phyloP scores from a whole-genome alignment of 2,888 invertebrate genomes.

The Acanthococcus lagerstroemiae region DNA sequence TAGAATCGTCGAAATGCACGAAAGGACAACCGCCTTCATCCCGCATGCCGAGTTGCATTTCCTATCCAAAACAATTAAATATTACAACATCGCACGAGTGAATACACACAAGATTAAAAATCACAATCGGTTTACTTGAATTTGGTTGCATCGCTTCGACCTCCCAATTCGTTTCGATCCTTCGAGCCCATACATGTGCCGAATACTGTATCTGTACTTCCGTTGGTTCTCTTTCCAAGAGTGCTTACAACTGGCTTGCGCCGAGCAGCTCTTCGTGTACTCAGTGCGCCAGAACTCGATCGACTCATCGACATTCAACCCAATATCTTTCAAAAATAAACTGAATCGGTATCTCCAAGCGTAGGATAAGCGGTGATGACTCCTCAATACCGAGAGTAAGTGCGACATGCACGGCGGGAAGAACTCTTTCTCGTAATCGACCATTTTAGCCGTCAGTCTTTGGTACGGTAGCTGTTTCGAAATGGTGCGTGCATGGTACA shows the following conservation, averaged over 20 bases:
- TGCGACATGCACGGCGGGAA: constrained; percentile 60
- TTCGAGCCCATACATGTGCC: constrained; percentile 62
- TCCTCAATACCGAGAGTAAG: constrained; percentile 47
- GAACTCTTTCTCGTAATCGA: constrained; percentile 35
- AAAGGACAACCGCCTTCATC: constrained; percentile 56
- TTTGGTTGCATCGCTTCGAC: constrained; percentile 49
- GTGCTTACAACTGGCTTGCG: constrained; percentile 48
- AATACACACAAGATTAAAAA: background rate
- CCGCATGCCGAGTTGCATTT: constrained; percentile 41
- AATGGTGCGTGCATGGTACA: background rate
- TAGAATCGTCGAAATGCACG: constrained; percentile 46
- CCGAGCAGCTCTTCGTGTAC: constrained; percentile 44
- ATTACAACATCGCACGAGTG: background rate
- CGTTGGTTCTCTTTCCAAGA: constrained; percentile 54
- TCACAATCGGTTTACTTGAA: constrained; percentile 46
- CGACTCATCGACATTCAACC: constrained; percentile 55
- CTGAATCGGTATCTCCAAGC: constrained; percentile 55
- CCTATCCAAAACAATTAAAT: constrained; percentile 38
- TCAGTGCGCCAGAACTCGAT: constrained; percentile 55
- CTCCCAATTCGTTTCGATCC: constrained; percentile 54
- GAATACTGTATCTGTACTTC: constrained; percentile 55
- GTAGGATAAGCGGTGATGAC: constrained; percentile 55
- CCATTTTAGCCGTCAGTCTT: constrained; percentile 2
- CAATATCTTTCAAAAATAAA: constrained; percentile 60
- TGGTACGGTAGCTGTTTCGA: background rate